phyloP scores from a whole-genome alignment of 2,797 vertebrate genomes.

The Chelidonichthys spinosus region DNA sequence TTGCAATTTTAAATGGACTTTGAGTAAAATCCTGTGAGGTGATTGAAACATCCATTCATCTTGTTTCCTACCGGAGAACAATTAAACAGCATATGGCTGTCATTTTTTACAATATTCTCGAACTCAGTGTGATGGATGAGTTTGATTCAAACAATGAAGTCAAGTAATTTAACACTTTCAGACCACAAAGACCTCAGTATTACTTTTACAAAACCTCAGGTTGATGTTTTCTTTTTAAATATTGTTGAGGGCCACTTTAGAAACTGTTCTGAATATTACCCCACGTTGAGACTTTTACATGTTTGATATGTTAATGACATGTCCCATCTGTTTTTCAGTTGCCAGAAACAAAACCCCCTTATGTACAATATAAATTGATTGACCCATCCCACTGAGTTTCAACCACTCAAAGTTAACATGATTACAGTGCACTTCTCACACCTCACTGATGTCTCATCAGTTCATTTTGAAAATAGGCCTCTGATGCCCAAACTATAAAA shows the following conservation, averaged over 20 bases:
- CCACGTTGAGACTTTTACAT: conserved; percentile 7
- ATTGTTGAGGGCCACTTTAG: background rate
- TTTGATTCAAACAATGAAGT: conserved; percentile 19
- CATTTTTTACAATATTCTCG: background rate
- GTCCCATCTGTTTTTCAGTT: conserved; percentile 29
- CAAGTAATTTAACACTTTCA: background rate
- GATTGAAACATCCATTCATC: conserved; percentile 33
- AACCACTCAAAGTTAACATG: conserved; percentile 58
- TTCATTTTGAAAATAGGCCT: conserved; percentile 69
- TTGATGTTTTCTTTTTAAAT: background rate
- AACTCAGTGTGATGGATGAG: conserved; percentile 7
- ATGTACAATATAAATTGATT: conserved; percentile 35
- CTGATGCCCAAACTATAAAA: conserved; percentile 68
- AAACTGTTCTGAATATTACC: conserved; percentile 20
- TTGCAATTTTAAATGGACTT: background rate
- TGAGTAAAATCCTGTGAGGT: conserved; percentile 10
- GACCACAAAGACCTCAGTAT: background rate
- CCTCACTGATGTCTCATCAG: conserved; percentile 64
- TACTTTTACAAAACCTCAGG: background rate
- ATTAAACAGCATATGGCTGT: conserved; percentile 10
- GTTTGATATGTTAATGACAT: conserved; percentile 44
- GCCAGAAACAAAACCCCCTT: conserved; percentile 11
- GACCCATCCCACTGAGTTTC: conserved; percentile 36
- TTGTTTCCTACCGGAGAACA: background rate
- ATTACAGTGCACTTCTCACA: conserved; percentile 61